Evolutionary conservation across 2,888 invertebrate species (phyloP), one percentile per base, ranked within the genome.

Genomic region (Yponomeuta plumbellus): DNA sequence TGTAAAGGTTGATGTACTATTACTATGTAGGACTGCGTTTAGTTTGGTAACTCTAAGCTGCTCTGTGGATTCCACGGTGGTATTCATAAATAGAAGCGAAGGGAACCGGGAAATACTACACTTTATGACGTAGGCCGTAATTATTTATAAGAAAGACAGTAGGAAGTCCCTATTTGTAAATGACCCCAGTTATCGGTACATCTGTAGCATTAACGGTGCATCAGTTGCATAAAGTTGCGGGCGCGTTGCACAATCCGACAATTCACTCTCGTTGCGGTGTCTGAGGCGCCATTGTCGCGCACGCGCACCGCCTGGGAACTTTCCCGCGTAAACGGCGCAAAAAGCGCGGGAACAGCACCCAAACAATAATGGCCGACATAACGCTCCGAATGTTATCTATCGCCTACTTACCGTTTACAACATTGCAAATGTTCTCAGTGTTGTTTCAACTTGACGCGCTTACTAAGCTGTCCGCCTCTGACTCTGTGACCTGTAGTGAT

Each of bases 361-460:
- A 78, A 81, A 85, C 85, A 88, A 90, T 87, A 84, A 88, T 85
- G 83, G 84, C 85, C 86, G 84, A 87, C 88, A 88, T 90, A 87
- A 87, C 85, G 83, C 84, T 83, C 83, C 85, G 76, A 86, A 89
- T 88, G 85, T 85, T 89, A 89, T 89, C 87, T 88, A 76, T 78
- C 74, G 74, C 73, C 72, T 72, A 72, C 73, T 67, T 73, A 71
- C 70, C 67, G 75, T 83, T 85, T 84, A 83, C 85, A 80, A 84
- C 83, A 85, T 82, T 79, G 79, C 77, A 71, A 81, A 82, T 83
- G 81, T 88, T 87, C 85, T 83, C 84, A 86, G 82, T 83, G 75
- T 75, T 68, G 67, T 69, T 22, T 66, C 65, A 13, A 44, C 34
- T 62, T 11, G 59, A 22, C 62, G 11, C 11, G 22, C 58, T 20